Base-by-base conservation (phyloP, 1,140 invertebrate genomes). In the Microplitis mediator region DNA sequence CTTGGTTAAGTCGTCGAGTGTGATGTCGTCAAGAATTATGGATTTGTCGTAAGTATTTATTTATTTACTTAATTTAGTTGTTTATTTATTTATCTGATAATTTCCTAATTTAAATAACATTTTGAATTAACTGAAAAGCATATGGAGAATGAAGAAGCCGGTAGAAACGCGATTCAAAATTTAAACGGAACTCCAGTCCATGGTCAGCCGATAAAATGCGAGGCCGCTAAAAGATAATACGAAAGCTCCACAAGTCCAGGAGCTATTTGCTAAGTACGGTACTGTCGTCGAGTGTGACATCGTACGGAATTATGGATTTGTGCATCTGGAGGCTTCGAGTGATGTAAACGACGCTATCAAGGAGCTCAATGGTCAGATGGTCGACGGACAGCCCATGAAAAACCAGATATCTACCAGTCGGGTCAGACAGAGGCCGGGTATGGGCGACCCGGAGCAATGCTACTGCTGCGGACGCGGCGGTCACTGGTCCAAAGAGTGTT, bases 21-120 rank as follows among this genome's bases (percentile, higher is more conserved):
- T 87, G 97, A 97, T 89, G 95, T 98, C 81, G 94, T 98, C 73
- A 96, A 96, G 89, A 97, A 97, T 89, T 98, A 97, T 92, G 96
- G 95, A 79, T 98, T 98, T 91, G 95, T 98, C 84, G 92, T 93
- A 86, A 90, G 91, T 88, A 8, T 54, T n/a, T n/a, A n/a, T n/a
- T n/a, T n/a, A n/a, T n/a, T 5, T 9, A 66, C 11, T 39, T 13
- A 13, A 50, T 11, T 34, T 65, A 35, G 52, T 63, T 32, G 36
- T 32, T 39, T 73, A 35, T 36, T 65, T 52, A 16, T 4, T 13
- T 5, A 31, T 61, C 1, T 61, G 2, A 2, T 23, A 23, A 23
- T 2, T 23, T 0, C 2, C 23, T 23, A 23, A 23, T 23, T 23
- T 0, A n/a, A n/a, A n/a, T n/a, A n/a, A n/a, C n/a, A n/a, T n/a